Base-by-base conservation (phyloP, 2,113 vertebrate genomes). In the Microcebus griseorufus region DNA sequence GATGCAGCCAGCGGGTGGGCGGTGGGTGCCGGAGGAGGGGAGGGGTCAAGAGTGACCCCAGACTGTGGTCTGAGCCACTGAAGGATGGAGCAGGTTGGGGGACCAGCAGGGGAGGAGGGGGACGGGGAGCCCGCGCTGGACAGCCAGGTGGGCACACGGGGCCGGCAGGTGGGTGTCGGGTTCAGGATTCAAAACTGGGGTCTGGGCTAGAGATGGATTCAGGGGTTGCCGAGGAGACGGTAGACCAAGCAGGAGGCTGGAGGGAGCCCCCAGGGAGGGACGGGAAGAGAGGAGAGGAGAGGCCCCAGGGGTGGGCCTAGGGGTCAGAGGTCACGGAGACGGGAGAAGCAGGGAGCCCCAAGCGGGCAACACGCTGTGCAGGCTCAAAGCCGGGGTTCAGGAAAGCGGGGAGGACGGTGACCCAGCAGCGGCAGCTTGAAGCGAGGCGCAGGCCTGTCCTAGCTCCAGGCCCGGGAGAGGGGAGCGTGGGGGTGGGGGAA, bases 41-140 rank as follows among this genome's bases (percentile, higher is more conserved):
- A 16, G 34, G 51, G 13, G 20, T 27, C 23, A 20, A 6, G 39
- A 27, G 60, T 17, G 3, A 3, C 34, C 20, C 27, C 25, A 70
- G 62, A 75, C 27, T 23, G 13, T 51, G 3, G 23, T 5, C 45
- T 58, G 62, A 70, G 72, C 81, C 70, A 18, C 60, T 7, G 0
- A 32, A 78, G 48, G 18, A 13, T 25, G 18, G 78, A 75, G 55
- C 58, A 34, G n/a, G 5, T 51, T 12, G 2, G 1, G 34, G 45
- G 39, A 11, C 22, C 18, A 0, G 0, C 70, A 51, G 62, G 39
- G 8, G 11, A 1, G 1, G 13, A 17, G 14, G 9, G 6, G 55
- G 16, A 2, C 34, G n/a, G 37, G 8, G 11, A 67, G 69, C 37
- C 39, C 58, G 48, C 13, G 9, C 11, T 9, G 10, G 39, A 34